Conservation (phyloP, 2,888 invertebrate genomes). For the Caenorhabditis wallacei region DNA sequence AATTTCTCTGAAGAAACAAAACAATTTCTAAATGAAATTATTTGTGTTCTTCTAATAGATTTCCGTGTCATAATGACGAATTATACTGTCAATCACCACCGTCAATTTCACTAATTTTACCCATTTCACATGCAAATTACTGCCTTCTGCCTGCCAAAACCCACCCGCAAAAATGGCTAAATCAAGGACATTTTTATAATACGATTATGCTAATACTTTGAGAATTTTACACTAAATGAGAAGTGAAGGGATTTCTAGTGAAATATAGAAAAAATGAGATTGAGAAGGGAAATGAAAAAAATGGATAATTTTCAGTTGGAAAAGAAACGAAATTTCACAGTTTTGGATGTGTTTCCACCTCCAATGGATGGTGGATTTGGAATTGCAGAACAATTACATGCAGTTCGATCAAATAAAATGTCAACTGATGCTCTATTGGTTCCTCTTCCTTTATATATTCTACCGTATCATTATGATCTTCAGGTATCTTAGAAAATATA, state of each 20-base stretch:
- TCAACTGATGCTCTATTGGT: constrained; percentile 70
- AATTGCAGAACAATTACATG: constrained; percentile 62
- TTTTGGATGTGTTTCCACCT: constrained; percentile 67
- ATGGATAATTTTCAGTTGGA: constrained; percentile 57
- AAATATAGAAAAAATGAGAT: neutral
- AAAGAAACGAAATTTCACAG: constrained; percentile 67
- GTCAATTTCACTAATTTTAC: constrained; percentile 32
- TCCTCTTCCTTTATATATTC: constrained; percentile 76
- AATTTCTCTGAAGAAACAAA: neutral
- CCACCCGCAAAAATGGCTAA: constrained; percentile 27
- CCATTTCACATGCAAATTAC: constrained; percentile 51
- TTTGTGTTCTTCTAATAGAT: constrained; percentile 16
- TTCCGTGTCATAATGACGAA: constrained; percentile 31
- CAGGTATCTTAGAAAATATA: constrained; percentile 59
- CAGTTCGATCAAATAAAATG: constrained; percentile 49
- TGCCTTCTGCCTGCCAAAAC: constrained; percentile 11
- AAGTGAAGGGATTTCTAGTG: neutral
- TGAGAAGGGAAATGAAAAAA: neutral
- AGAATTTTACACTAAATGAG: neutral
- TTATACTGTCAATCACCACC: constrained; percentile 45
- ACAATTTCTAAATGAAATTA: neutral
- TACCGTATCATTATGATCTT: constrained; percentile 81
- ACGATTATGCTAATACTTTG: constrained; percentile 44
- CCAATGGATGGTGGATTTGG: constrained; percentile 38
- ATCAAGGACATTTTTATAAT: constrained; percentile 31